Evolutionary conservation across 2,888 invertebrate genomes (phyloP).

Genomic region (Lysandra bellargus): DNA sequence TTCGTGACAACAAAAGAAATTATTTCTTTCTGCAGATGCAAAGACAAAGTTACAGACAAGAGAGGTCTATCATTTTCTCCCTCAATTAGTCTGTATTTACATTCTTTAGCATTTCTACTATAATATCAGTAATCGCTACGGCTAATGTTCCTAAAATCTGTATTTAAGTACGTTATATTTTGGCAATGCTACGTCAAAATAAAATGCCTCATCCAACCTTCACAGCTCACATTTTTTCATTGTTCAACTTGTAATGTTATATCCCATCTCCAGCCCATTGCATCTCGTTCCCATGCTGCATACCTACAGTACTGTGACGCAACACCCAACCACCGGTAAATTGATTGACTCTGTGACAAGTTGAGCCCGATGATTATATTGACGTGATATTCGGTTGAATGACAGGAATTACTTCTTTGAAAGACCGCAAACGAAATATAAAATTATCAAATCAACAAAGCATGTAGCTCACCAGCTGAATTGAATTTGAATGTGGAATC

Average conservation of each 20-base stretch:
- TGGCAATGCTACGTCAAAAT: background rate
- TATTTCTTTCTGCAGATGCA: too few species aligned
- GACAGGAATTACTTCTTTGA: background rate
- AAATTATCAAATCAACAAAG: background rate
- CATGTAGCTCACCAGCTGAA: background rate
- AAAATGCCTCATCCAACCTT: conserved; percentile 43
- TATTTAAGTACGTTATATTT: background rate
- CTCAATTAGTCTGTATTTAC: background rate
- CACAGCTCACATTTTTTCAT: conserved; percentile 41
- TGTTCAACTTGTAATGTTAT: conserved; percentile 60
- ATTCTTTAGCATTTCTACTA: background rate
- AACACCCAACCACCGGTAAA: conserved; percentile 23
- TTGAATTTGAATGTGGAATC: too few species aligned
- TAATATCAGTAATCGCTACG: background rate
- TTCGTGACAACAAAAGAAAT: too few species aligned
- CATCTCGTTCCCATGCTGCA: conserved; percentile 61
- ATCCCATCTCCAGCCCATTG: conserved; percentile 60
- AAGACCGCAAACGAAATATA: background rate
- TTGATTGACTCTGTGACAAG: conserved; percentile 25
- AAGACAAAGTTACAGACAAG: too few species aligned
- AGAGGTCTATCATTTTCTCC: too few species aligned
- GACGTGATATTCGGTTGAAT: conserved; percentile 1
- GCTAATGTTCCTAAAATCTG: background rate
- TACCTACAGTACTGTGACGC: conserved; percentile 30
- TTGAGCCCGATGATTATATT: conserved; percentile 1